Conservation (phyloP, 2,888 invertebrate genomes). For the Pilophorus perplexus region DNA sequence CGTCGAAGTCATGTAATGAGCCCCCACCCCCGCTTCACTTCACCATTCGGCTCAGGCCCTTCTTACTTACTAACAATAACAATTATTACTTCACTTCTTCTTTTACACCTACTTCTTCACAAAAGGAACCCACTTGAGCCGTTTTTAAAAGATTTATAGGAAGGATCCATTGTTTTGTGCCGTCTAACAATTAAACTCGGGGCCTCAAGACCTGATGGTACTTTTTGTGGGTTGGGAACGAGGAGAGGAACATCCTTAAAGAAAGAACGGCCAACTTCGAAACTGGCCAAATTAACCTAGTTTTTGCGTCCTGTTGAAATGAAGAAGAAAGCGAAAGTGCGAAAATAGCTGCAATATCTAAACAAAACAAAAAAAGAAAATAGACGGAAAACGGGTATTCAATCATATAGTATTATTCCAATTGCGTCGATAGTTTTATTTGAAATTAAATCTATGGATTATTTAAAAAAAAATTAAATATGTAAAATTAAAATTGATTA, state of each 20-base stretch:
- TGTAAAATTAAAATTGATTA: no score
- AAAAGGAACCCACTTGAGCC: conserved; percentile 29
- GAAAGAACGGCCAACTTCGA: no score
- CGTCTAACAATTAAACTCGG: conserved; percentile 32
- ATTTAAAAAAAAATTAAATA: no score
- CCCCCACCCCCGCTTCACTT: neutral
- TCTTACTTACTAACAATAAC: conserved; percentile 37
- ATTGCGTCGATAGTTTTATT: no score
- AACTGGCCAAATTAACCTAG: no score
- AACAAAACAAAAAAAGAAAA: no score
- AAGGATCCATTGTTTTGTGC: conserved; percentile 31
- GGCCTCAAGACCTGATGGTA: conserved; percentile 19
- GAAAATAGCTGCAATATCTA: no score
- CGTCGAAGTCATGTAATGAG: conserved; percentile 37
- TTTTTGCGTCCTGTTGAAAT: neutral
- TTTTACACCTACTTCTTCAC: conserved; percentile 37
- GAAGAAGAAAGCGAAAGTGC: conserved; percentile 8
- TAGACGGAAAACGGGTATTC: no score
- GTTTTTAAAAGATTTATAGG: conserved; percentile 33
- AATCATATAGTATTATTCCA: no score
- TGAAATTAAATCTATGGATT: no score
- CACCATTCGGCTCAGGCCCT: neutral
- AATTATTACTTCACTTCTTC: conserved; percentile 37
- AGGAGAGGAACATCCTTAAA: conserved; percentile 3
- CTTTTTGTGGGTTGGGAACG: conserved; percentile 17